Conservation (phyloP, 2,888 invertebrate species). For the Escarpia spicata region DNA sequence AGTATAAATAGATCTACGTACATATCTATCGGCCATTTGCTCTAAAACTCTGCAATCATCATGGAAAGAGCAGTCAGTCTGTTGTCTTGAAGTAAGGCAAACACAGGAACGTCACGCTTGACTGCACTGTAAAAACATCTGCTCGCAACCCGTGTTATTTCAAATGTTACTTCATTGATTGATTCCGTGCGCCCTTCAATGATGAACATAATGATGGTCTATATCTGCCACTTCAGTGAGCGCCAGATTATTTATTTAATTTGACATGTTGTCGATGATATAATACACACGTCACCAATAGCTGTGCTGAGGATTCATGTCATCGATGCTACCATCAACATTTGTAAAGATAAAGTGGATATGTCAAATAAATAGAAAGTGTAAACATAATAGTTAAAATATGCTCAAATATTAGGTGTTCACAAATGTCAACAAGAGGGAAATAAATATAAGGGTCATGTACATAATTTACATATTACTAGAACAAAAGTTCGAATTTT, state of each 20-base stretch:
- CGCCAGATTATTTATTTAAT: background rate
- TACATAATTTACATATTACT: too few species aligned
- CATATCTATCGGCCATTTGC: background rate
- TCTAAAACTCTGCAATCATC: background rate
- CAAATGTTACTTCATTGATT: conserved; percentile 12
- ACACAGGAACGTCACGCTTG: background rate
- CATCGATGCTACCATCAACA: background rate
- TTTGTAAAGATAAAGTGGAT: background rate
- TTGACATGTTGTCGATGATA: background rate
- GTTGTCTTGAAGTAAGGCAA: background rate
- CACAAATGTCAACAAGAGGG: background rate
- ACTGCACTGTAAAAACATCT: background rate
- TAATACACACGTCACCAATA: background rate
- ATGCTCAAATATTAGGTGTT: background rate
- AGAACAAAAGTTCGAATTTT: too few species aligned
- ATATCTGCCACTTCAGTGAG: background rate
- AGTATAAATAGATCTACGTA: background rate
- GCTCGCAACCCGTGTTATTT: background rate
- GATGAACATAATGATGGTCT: background rate
- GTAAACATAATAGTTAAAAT: background rate
- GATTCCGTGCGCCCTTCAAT: conserved; percentile 5
- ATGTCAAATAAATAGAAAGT: background rate
- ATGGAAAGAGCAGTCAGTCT: background rate
- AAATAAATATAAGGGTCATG: background rate
- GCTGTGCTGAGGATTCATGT: background rate